Conservation (phyloP, 2,888 invertebrate genomes). For the Phanerotoma sp. region DNA sequence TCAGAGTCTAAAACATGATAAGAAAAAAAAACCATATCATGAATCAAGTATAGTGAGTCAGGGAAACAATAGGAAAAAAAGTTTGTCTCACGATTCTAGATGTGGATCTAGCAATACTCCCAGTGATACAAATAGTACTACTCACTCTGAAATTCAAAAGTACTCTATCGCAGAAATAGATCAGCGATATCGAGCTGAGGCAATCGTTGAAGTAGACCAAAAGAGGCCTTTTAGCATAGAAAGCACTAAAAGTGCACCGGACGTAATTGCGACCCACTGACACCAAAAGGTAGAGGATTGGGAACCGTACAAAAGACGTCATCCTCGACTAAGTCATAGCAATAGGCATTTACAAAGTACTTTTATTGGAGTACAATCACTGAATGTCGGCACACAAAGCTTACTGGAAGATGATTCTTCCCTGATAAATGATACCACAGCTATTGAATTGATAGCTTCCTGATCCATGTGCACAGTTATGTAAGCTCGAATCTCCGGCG, state of each 20-base stretch:
- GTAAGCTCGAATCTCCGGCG: no score
- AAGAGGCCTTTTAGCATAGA: conserved; percentile 75
- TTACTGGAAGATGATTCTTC: conserved; percentile 50
- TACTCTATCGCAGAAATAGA: conserved; percentile 33
- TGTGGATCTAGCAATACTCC: conserved; percentile 32
- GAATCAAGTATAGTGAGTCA: conserved; percentile 27
- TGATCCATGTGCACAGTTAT: no score
- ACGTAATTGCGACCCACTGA: conserved; percentile 86
- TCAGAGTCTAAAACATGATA: conserved; percentile 47
- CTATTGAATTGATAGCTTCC: conserved; percentile 43
- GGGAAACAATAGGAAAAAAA: conserved; percentile 49
- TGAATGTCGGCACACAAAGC: conserved; percentile 49
- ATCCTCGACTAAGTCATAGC: conserved; percentile 57
- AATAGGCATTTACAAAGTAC: not conserved
- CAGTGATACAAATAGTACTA: conserved; percentile 39
- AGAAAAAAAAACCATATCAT: conserved; percentile 16
- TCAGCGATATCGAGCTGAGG: conserved; percentile 62
- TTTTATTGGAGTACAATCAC: conserved; percentile 25
- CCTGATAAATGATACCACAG: conserved; percentile 35
- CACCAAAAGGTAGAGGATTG: conserved; percentile 61
- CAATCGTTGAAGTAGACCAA: conserved; percentile 63
- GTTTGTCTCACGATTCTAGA: conserved; percentile 44
- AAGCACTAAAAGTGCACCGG: conserved; percentile 86
- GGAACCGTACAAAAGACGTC: conserved; percentile 64
- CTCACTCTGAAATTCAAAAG: conserved; percentile 41